phyloP scores from a whole-genome alignment of 1,140 invertebrate genomes.

The Orchesella cincta region DNA sequence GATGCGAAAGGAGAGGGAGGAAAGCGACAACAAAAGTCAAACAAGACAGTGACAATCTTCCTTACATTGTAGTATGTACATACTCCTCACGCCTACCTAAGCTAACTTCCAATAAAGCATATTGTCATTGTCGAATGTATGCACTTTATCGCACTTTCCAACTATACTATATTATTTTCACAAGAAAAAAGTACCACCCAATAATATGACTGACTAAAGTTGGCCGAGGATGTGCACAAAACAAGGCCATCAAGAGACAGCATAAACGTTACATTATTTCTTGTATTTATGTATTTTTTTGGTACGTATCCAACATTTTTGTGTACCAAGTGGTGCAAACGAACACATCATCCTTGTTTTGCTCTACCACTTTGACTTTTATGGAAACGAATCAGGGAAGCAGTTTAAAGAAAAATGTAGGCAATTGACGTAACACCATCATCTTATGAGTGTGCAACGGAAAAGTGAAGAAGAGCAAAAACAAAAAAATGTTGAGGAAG shows the following conservation, averaged over 20 bases:
- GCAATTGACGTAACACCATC: not conserved
- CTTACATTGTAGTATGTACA: too few relatives aligned
- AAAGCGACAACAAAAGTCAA: not conserved
- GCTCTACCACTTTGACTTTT: conserved; percentile 6
- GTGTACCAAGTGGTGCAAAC: not conserved
- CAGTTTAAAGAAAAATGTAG: not conserved
- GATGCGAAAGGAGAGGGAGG: not conserved
- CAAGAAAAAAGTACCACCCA: not conserved
- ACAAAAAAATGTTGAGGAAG: too few relatives aligned
- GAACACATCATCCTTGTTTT: not conserved
- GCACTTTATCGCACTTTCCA: not conserved
- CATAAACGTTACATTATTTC: too few relatives aligned
- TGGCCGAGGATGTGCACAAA: too few relatives aligned
- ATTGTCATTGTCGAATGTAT: too few relatives aligned
- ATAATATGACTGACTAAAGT: not conserved
- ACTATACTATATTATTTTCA: not conserved
- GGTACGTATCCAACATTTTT: not conserved
- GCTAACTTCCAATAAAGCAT: too few relatives aligned
- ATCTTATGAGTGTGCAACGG: too few relatives aligned
- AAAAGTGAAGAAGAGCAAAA: too few relatives aligned
- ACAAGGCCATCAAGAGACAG: too few relatives aligned
- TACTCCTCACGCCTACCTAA: too few relatives aligned
- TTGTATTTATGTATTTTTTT: not conserved
- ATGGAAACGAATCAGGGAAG: not conserved
- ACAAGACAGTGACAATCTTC: not conserved